Conservation (phyloP, 2,888 invertebrate species). For the Epistrophe grossulariae region DNA sequence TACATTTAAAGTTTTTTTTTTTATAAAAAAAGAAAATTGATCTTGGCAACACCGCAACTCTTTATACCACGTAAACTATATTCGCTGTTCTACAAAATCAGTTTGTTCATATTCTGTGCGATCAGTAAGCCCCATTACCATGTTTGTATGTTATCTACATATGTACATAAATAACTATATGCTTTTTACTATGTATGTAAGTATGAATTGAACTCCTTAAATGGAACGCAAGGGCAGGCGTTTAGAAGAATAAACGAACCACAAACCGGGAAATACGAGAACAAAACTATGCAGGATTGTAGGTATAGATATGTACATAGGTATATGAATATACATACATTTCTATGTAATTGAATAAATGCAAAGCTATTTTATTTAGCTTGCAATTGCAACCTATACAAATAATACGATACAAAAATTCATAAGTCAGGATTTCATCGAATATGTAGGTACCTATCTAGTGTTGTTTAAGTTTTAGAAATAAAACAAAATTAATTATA, state of each 20-base stretch:
- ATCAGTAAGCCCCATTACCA: slow-evolving; percentile 38
- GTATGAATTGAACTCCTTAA: slow-evolving; percentile 28
- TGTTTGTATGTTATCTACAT: neutral
- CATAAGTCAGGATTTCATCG: slow-evolving; percentile 6
- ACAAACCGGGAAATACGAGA: slow-evolving; percentile 46
- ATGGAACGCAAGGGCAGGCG: slow-evolving; percentile 36
- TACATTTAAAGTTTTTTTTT: too few relatives aligned
- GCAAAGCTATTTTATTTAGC: slow-evolving; percentile 4
- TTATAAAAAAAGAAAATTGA: neutral
- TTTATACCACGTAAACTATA: slow-evolving; percentile 30
- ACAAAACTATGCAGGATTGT: neutral
- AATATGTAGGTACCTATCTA: too few relatives aligned
- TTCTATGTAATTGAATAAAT: neutral
- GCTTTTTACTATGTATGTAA: too few relatives aligned
- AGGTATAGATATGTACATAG: too few relatives aligned
- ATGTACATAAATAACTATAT: too few relatives aligned
- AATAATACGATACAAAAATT: neutral
- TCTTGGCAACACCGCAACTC: neutral
- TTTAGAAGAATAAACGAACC: slow-evolving; percentile 26
- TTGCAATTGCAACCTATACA: slow-evolving; percentile 5
- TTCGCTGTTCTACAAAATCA: slow-evolving; percentile 47
- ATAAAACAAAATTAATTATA: neutral
- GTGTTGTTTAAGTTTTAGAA: neutral
- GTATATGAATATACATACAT: neutral
- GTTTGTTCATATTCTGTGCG: slow-evolving; percentile 31